Conservation (phyloP, 2,113 vertebrate species). For the Pungitius pungitius region DNA sequence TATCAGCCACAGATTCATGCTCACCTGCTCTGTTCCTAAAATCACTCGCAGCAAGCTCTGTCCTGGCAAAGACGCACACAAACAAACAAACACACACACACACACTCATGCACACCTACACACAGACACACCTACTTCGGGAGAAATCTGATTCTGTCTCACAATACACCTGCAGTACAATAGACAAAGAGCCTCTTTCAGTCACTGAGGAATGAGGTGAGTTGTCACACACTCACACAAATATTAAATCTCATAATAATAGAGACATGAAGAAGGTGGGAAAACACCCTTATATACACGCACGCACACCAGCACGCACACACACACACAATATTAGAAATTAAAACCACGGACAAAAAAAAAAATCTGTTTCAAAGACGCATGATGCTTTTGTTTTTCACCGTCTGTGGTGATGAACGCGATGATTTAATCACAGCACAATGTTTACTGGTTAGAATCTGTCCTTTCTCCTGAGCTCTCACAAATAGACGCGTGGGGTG, state of each 20-base stretch:
- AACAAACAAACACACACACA: conserved; percentile 12
- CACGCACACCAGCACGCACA: background rate
- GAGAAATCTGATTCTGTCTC: conserved; percentile 70
- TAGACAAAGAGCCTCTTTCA: conserved; percentile 77
- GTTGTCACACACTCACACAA: conserved; percentile 44
- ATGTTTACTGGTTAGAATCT: conserved; percentile 37
- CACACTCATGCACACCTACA: conserved; percentile 24
- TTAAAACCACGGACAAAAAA: conserved; percentile 13
- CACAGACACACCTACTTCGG: conserved; percentile 50
- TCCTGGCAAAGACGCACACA: background rate
- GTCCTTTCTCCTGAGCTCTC: conserved; percentile 36
- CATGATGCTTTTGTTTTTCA: conserved; percentile 40
- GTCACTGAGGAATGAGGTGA: conserved; percentile 55
- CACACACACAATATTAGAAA: background rate
- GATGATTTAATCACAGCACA: conserved; percentile 45
- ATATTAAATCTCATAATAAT: conserved; percentile 39
- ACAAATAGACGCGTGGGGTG: conserved; percentile 39
- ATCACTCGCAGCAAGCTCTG: too few species aligned
- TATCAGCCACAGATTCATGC: conserved; percentile 14
- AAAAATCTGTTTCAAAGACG: background rate
- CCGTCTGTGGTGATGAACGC: conserved; percentile 17
- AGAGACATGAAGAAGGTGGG: background rate
- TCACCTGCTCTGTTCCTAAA: conserved; percentile 26
- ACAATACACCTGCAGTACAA: conserved; percentile 73
- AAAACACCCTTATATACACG: conserved; percentile 15